Evolutionary conservation across 2,113 vertebrate species (phyloP), one percentile per base, ranked within the genome.

Genomic region (Melanostigma gelatinosum): DNA sequence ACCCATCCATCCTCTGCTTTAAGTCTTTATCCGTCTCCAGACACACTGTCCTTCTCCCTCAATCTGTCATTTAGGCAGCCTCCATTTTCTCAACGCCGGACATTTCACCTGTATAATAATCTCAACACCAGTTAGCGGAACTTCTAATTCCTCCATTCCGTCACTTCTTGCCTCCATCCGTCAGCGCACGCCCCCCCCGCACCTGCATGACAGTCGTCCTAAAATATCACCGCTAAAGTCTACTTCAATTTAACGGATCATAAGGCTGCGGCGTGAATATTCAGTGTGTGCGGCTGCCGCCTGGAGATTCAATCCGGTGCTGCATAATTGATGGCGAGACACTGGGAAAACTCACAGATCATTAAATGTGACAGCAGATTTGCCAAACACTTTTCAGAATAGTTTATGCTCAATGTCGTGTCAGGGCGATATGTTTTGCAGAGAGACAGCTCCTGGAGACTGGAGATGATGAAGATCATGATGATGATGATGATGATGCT

Each of bases 211-310:
- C 85, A 87, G 82, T 87, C 89, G 79, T 82, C 83, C 73, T 85
- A 88, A 89, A 91, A 91, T 90, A 89, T 89, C 79, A 73, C 84
- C 58, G 61, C 80, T 88, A 80, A 89, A 87, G 83, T 90, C 87
- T 80, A 80, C 84, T 91, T 92, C 84, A 84, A 87, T 91, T 92
- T 92, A 87, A 91, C 86, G 87, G 72, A 90, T 89, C 91, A 91
- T 88, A 91, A 93, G 84, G 71, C 80, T 6, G 64, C 15, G 73
- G 84, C 57, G 74, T 80, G 88, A 80, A 89, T 87, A 88, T 89
- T 88, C 81, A 83, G 85, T 67, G 75, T 65, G 82, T 61, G 85
- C 12, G 84, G 75, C 80, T 63, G 90, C 79, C 60, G 82, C 83
- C 82, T 80, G 75, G 34, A 84, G 86, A 89, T 89, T 91, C 88